A percentile compares a stretch with the other conserved stretches of the same genome.
Conservation (phyloP, 2,888 invertebrate species). For the Keiferia lycopersicella region DNA sequence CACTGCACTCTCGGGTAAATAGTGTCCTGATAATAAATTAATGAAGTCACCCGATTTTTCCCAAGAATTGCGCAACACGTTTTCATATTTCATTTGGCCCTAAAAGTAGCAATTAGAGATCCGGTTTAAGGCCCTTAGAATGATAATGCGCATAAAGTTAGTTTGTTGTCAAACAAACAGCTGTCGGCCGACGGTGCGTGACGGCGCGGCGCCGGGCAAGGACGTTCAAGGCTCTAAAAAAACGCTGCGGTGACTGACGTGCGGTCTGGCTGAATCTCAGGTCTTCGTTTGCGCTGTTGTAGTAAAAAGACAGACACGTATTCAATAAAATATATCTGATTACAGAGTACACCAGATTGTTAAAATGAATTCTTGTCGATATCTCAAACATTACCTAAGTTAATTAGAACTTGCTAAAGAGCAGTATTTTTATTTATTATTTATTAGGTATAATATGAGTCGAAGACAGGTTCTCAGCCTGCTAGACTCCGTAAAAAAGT, state of each 20-base stretch:
- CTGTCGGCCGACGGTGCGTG: slow-evolving; percentile 59
- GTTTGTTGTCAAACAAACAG: slow-evolving; percentile 72
- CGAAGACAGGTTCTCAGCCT: too few relatives aligned
- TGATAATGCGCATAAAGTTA: slow-evolving; percentile 31
- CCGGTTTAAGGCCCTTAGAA: slow-evolving; percentile 18
- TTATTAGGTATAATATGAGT: too few relatives aligned
- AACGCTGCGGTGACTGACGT: slow-evolving; percentile 40
- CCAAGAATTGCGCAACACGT: slow-evolving; percentile 21
- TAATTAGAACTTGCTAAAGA: too few relatives aligned
- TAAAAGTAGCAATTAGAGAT: neutral
- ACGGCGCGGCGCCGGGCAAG: slow-evolving; percentile 61
- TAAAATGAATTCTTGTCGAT: too few relatives aligned
- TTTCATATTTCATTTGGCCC: neutral
- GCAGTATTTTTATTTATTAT: too few relatives aligned
- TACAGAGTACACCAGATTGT: too few relatives aligned
- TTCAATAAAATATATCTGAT: slow-evolving; percentile 7
- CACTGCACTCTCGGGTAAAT: slow-evolving; percentile 40
- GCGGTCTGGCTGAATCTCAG: slow-evolving; percentile 39
- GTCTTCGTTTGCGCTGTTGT: slow-evolving; percentile 20
- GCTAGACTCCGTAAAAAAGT: too few relatives aligned
- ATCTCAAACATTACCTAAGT: too few relatives aligned
- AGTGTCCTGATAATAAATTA: slow-evolving; percentile 32
- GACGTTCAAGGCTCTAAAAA: slow-evolving; percentile 58
- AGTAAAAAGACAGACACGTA: slow-evolving; percentile 28
- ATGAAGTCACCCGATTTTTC: slow-evolving; percentile 28